phyloP scores from a whole-genome alignment of 2,113 vertebrate species.

The Cyanocitta stelleri region DNA sequence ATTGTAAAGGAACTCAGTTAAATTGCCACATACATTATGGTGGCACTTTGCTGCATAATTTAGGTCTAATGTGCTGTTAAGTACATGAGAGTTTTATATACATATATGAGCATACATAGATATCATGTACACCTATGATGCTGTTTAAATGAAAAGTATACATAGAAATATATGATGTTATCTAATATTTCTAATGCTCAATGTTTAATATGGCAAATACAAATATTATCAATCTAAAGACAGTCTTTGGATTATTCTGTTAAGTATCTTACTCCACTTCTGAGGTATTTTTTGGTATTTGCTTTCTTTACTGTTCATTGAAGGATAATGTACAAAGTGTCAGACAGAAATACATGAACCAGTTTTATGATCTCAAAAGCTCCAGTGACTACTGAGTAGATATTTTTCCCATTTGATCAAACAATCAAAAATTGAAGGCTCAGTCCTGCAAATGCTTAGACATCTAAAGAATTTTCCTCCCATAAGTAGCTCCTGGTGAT shows the following conservation, averaged over 20 bases:
- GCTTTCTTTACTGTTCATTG: not conserved
- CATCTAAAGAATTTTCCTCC: not conserved
- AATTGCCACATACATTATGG: not conserved
- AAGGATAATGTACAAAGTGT: not conserved
- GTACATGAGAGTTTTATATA: not conserved
- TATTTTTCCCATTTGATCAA: not conserved
- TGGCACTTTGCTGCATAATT: not conserved
- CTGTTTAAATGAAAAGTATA: not conserved
- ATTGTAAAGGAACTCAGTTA: not conserved
- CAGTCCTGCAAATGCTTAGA: not conserved
- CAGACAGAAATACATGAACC: not conserved
- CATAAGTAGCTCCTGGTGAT: not conserved
- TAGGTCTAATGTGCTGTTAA: not conserved
- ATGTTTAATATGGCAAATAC: not conserved
- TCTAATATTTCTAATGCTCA: not conserved
- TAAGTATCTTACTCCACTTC: not conserved
- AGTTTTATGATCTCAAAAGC: not conserved
- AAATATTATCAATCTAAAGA: not conserved
- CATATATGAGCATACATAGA: not conserved
- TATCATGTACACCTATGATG: not conserved
- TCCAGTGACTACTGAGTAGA: not conserved
- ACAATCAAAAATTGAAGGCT: not conserved
- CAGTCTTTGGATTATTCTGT: not conserved
- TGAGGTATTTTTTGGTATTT: not conserved
- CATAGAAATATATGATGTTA: not conserved